Base-by-base conservation (phyloP, 2,888 invertebrate species). In the Perizoma flavofasciatum region DNA sequence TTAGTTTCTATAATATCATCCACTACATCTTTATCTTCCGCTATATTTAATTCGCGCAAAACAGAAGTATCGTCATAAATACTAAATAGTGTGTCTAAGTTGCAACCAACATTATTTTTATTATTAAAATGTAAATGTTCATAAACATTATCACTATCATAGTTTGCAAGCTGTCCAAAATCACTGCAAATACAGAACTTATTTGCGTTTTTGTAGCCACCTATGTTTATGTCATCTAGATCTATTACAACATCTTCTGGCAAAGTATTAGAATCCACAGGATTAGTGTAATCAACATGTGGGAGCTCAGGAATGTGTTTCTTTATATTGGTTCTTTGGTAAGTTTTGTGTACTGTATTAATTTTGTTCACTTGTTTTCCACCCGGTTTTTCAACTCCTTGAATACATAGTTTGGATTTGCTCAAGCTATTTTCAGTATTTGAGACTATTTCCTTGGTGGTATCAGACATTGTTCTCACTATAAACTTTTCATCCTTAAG, bases 331-430 rank as follows among this genome's bases (percentile, higher is more conserved):
- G 59, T 67, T 54, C 71, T 77, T 63, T 65, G 61, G 69, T 87
- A 88, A 6, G 83, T 86, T 74, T 76, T 85, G 11, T 76, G 33
- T 60, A 67, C 63, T 55, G 68, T 65, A 32, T 49, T 32, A 49
- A 60, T 47, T 44, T 47, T 46, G 33, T 37, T 22, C 22, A 46
- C 44, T 59, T 58, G 50, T 8, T 51, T 61, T 48, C 88, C 88
- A 76, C 88, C 89, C 56, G 89, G 88, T 66, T 86, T 86, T 75
- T 88, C 88, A 7, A 86, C 85, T 44, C 86, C 87, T 72, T 87
- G 85, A 59, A 82, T 79, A 68, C 74, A 79, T 61, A 83, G 71
- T 72, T 88, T 88, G 4, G 84, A 81, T 65, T 78, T 77, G 37
- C 64, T 72, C 35, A 61, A 66, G 55, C 66, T 71, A 9, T 52